Evolutionary conservation across 2,113 vertebrate species (phyloP).

Genomic region (Turnix velox): DNA sequence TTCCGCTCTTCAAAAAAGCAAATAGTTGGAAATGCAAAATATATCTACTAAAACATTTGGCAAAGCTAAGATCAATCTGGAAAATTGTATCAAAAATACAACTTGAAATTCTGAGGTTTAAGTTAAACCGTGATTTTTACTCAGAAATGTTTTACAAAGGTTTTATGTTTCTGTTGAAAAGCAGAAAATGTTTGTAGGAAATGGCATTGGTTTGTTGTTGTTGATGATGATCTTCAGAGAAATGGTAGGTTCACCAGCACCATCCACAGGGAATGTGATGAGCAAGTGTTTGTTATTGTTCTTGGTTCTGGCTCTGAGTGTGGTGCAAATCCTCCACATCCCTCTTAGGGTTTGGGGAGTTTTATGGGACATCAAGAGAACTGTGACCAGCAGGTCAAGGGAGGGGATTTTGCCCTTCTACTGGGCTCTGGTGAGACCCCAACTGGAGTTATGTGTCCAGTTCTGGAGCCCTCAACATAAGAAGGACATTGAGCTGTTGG

Average conservation of each 20-base stretch:
- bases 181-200: constrained; percentile 4
- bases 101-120: background rate
- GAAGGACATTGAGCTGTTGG: no score
- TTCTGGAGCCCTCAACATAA: no score
- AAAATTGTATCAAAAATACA: background rate
- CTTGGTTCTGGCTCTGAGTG: accelerated
- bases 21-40: background rate
- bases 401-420: no score
- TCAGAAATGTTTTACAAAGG: background rate
- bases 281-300: background rate
- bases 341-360: background rate
- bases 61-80: background rate
- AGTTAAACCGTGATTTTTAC: background rate
- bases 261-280: background rate
- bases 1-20: constrained; percentile 18
- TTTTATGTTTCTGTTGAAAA: background rate
- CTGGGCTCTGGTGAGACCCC: no score
- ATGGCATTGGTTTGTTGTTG: background rate
- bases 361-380: no score
- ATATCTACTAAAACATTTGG: background rate
- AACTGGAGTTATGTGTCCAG: no score
- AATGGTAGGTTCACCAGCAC: background rate
- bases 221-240: background rate
- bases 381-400: no score
- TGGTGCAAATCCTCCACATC: accelerated